Evolutionary conservation across 2,888 invertebrate species (phyloP), one percentile per base, ranked within the genome.

Genomic region (Rhingia rostrata): DNA sequence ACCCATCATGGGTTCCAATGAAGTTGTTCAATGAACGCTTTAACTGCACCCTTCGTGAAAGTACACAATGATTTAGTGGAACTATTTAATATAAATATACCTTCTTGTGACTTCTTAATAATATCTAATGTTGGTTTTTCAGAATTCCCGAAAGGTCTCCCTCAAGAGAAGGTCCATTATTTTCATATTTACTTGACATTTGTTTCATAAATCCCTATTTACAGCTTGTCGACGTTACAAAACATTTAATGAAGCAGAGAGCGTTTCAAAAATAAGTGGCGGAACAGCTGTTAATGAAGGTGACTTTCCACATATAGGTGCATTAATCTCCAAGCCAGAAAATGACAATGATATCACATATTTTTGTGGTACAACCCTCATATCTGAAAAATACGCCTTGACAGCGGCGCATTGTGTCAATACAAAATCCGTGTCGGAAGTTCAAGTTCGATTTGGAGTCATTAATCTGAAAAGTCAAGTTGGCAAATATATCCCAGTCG

Each of bases 301-400:
- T 9, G 87, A 87, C 45, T 88, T 73, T 72, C 87, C 87, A 0
- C 87, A 87, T 32, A 79, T 87, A 79, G 87, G 67, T 14, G 87
- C 72, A 10, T 56, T 86, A 3, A 67, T 86, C 4, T 87, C 81
- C 61, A 4, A 9, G 4, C 1, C 4, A 10, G 37, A 39, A 2
- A 32, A 14, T 9, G 56, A 45, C 14, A n/a, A 4, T 4, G 83
- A 60, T 10, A 2, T 7, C 33, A 45, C 56, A 0, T 56, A 72
- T 37, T 43, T 56, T 0, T 87, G 87, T 56, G 87, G 86, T 6
- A 86, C 86, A n/a, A 64, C 86, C 0, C 32, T 87, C 14, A 86
- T 87, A 56, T 78, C 86, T 0, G 66, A 85, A 6, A 51, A 75
- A 2, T 87, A 79, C 61, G 75, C 80, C 0, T 2, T 86, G 35